A percentile compares a stretch with the other conserved stretches of the same genome.
Evolutionary conservation across 2,113 vertebrate species (phyloP).

Genomic region (Arizona elegans): DNA sequence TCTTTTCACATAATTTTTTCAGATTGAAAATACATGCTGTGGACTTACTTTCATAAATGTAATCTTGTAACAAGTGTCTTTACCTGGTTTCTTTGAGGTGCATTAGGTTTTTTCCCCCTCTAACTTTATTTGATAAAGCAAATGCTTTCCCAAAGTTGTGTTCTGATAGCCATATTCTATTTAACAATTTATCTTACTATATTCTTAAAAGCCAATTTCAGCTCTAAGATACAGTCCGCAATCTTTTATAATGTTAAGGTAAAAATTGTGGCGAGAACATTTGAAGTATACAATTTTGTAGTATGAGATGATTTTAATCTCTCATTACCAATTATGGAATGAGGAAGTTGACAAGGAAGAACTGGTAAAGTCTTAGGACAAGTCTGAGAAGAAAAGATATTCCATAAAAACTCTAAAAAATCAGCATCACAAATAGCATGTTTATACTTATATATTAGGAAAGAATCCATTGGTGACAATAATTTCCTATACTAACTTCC

Average conservation of each 20-base stretch:
- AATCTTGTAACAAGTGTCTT: not conserved
- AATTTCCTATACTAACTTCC: not conserved
- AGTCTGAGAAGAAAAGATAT: not conserved
- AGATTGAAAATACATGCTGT: not conserved
- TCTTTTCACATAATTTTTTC: not conserved
- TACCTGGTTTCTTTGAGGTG: not conserved
- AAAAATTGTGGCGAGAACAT: not conserved
- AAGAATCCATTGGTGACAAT: not conserved
- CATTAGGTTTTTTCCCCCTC: not conserved
- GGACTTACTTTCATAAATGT: not conserved
- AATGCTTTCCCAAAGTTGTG: not conserved
- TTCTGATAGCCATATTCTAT: not conserved
- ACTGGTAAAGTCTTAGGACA: not conserved
- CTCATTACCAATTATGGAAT: not conserved
- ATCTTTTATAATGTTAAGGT: not conserved
- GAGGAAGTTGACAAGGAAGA: not conserved
- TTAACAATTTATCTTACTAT: not conserved
- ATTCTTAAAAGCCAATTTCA: not conserved
- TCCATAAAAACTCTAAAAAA: not conserved
- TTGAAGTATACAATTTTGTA: not conserved
- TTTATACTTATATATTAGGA: not conserved
- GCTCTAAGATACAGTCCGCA: not conserved
- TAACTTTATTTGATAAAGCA: not conserved
- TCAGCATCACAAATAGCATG: not conserved
- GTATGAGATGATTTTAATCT: not conserved